phyloP scores from a whole-genome alignment of 2,888 invertebrate species.

The Eupithecia subumbrata region DNA sequence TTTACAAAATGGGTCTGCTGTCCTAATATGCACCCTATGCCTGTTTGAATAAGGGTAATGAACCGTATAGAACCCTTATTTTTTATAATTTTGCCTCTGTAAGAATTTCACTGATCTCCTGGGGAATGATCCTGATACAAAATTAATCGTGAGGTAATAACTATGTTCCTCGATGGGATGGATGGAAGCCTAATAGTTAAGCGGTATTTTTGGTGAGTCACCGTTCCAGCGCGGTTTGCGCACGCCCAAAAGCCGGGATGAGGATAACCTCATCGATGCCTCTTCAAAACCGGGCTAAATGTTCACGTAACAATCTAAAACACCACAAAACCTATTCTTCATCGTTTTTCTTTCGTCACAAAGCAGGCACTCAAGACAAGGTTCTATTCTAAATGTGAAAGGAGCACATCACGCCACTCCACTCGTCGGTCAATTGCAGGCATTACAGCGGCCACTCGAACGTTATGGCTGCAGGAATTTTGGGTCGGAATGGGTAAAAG shows the following conservation, averaged over 20 bases:
- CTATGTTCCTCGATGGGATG: slow-evolving; percentile 18
- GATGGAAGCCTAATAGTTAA: slow-evolving; percentile 22
- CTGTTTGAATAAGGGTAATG: slow-evolving; percentile 5
- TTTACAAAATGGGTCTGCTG: background rate
- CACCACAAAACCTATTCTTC: slow-evolving; percentile 30
- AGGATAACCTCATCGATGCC: slow-evolving; percentile 65
- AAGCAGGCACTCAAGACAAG: slow-evolving; percentile 41
- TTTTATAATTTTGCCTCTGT: background rate
- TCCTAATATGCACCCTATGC: slow-evolving; percentile 5
- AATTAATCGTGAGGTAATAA: background rate
- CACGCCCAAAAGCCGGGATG: slow-evolving; percentile 62
- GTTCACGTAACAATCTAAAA: slow-evolving; percentile 37
- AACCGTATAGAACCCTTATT: background rate
- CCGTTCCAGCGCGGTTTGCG: slow-evolving; percentile 52
- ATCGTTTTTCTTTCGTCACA: slow-evolving; percentile 41
- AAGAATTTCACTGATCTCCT: background rate
- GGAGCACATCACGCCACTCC: slow-evolving; percentile 47
- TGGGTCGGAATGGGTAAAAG: slow-evolving; percentile 22
- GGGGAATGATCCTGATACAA: background rate
- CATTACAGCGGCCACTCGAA: slow-evolving; percentile 35
- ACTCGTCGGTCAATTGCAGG: slow-evolving; percentile 31
- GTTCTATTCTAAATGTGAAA: slow-evolving; percentile 52
- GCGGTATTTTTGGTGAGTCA: slow-evolving; percentile 48
- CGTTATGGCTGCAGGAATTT: slow-evolving; percentile 17
- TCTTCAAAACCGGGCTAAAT: slow-evolving; percentile 32